Evolutionary conservation across 2,888 invertebrate species (phyloP).

Genomic region (Eilema depressum): DNA sequence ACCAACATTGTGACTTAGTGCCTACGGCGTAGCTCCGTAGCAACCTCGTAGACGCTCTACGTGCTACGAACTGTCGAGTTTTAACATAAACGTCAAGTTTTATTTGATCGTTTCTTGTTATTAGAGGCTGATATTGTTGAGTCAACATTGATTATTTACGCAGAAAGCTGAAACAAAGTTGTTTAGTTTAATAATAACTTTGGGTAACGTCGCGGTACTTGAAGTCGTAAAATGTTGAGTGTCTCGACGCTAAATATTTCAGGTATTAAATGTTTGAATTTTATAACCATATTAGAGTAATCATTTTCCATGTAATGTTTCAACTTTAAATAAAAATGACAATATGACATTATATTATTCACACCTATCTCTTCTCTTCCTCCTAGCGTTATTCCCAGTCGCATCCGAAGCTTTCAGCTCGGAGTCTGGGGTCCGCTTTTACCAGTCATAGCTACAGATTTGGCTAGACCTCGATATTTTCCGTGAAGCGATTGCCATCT

Average conservation of each 20-base stretch:
- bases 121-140: constrained; percentile 45
- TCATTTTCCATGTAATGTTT: not conserved
- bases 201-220: not conserved
- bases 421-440: too few species aligned
- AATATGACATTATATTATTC: too few species aligned
- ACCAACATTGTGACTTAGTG: constrained; percentile 54
- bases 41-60: constrained; percentile 42
- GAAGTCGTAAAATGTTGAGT: constrained; percentile 13
- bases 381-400: too few species aligned
- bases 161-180: constrained; percentile 39
- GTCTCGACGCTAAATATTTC: not conserved
- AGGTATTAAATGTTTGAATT: not conserved
- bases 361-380: too few species aligned
- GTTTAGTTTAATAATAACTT: constrained; percentile 28
- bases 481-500: too few species aligned
- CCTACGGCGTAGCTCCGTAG: constrained; percentile 51
- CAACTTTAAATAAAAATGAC: too few species aligned
- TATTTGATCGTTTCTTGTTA: constrained; percentile 50
- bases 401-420: too few species aligned
- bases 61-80: constrained; percentile 44
- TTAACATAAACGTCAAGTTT: constrained; percentile 51
- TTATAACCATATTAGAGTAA: not conserved
- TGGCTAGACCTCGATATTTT: too few species aligned
- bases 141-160: constrained; percentile 47
- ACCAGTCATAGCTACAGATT: too few species aligned